Base-by-base conservation (phyloP, 2,797 vertebrate species). In the Silurus lanzhouensis region DNA sequence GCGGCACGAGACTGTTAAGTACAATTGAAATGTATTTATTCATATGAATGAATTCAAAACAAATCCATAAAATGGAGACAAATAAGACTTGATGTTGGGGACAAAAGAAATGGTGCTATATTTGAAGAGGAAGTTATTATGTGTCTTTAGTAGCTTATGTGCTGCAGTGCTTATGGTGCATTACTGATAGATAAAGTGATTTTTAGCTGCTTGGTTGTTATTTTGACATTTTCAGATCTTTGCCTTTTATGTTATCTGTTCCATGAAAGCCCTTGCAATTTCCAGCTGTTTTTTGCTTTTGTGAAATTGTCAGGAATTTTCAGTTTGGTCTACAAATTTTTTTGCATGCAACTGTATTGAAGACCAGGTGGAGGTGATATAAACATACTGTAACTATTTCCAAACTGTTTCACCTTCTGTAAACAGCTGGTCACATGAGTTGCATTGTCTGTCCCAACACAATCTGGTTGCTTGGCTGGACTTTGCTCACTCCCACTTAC, bases 161-260 rank as follows among this genome's bases (percentile, higher is more conserved):
- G 17, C 17, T 70, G 68, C 66, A 19, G 19, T 17, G 2, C 27
- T 15, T 68, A 8, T 17, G 8, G 14, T 66, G 61, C 63, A 64
- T 25, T 66, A 27, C 63, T 31, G 66, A 25, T 7, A 19, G 13
- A 68, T 38, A 31, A 68, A 68, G 27, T 17, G 31, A 27, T 68
- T 31, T 38, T 68, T 38, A 31, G 31, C 67, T 38, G 67, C 31
- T 68, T 68, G 31, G 14, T 68, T 68, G 27, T 38, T 31, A 68
- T 68, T 70, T 44, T 70, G 68, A 44, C 68, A 70, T 70, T 70
- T 70, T 20, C 68, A 70, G 68, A 19, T 44, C 68, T 70, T 70
- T 44, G 15, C 67, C 15, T 70, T 44, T 70, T 70, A 20, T 8
- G 31, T 38, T 44, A 70, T 12, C 17, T 48, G 44, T n/a, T 5